These are phyloP conservation scores for Nineta flava DNA, from an alignment of 2,888 invertebrate species.

Conservation along the genomic window DNA sequence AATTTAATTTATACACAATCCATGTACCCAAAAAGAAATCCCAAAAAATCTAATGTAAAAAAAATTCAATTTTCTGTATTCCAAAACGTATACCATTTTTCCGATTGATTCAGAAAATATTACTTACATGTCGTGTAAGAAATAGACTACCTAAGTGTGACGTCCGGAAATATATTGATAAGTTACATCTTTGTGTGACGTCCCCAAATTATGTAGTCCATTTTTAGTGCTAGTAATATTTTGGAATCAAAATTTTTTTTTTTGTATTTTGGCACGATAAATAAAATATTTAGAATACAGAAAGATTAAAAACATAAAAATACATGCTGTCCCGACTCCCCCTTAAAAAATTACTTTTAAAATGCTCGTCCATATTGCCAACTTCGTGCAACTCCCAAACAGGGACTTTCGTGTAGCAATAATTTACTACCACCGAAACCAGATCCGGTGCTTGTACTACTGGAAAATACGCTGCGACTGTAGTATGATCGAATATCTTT, in stretches of 20 bases:
- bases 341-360: background rate
- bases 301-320: background rate
- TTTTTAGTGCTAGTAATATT: background rate
- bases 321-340: too few species aligned
- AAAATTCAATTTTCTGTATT: too few species aligned
- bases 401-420: conserved; percentile 42
- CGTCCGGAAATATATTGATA: too few species aligned
- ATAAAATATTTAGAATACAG: background rate
- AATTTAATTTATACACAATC: too few species aligned
- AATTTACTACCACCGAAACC: conserved; percentile 43
- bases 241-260: background rate
- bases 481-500: conserved; percentile 39
- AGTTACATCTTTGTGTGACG: too few species aligned
- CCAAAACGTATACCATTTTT: too few species aligned
- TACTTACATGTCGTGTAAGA: too few species aligned
- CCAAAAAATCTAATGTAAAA: too few species aligned
- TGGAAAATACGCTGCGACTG: conserved; percentile 44
- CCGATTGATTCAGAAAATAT: too few species aligned
- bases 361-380: background rate
- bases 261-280: background rate
- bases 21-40: too few species aligned
- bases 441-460: conserved; percentile 40
- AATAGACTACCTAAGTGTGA: too few species aligned
- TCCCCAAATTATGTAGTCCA: too few species aligned
- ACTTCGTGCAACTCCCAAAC: conserved; percentile 25